These are phyloP conservation scores for Mythimna loreyi DNA, from an alignment of 2,888 invertebrate species.

Conservation along the genomic window DNA sequence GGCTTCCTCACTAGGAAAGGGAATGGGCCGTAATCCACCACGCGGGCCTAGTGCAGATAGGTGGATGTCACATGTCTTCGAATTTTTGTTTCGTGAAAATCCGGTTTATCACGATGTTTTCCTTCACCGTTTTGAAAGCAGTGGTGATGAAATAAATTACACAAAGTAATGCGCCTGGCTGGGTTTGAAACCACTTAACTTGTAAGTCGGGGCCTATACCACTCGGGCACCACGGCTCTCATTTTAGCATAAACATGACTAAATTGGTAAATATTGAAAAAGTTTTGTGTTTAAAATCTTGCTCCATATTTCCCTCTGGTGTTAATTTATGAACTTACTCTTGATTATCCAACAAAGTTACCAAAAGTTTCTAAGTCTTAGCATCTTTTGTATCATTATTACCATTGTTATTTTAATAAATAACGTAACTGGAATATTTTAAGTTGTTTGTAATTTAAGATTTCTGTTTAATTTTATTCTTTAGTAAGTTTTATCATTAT, in stretches of 20 bases:
- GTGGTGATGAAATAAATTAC: no score
- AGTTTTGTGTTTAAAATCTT: constrained; percentile 6
- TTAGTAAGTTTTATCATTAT: not conserved
- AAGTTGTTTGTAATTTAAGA: constrained; percentile 3
- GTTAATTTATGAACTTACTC: constrained; percentile 34
- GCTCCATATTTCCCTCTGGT: constrained; percentile 8
- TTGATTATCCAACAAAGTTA: constrained; percentile 33
- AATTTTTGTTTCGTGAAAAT: no score
- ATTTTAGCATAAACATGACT: not conserved
- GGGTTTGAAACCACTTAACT: no score
- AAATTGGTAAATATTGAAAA: not conserved
- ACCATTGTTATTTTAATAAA: constrained; percentile 41
- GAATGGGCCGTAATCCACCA: no score
- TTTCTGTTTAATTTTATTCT: not conserved
- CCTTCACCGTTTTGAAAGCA: no score
- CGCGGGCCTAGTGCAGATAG: no score
- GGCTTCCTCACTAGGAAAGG: no score
- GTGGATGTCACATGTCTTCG: no score
- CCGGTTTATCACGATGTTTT: no score
- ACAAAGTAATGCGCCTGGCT: no score
- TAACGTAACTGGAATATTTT: constrained; percentile 17
- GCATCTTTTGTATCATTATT: constrained; percentile 45
- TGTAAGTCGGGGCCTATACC: no score
- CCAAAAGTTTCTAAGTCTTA: constrained; percentile 22
- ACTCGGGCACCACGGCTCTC: no score